A percentile compares a stretch with the other conserved stretches of the same genome.
These are phyloP conservation scores for Micrastur ruficollis DNA, from an alignment of 2,797 vertebrate species.

Conservation along the genomic window DNA sequence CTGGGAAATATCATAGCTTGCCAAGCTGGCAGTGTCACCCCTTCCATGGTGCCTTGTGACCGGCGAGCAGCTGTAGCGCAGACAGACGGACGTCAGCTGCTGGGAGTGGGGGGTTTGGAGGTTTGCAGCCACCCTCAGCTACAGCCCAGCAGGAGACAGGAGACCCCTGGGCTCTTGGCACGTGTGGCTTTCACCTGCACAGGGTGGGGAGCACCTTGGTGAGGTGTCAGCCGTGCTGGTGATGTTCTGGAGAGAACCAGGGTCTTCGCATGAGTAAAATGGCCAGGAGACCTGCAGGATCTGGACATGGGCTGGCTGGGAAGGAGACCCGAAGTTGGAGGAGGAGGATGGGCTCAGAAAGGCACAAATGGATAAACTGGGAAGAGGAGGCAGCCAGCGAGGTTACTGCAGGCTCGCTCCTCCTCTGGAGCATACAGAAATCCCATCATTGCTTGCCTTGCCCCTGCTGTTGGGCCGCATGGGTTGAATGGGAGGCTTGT, in stretches of 20 bases:
- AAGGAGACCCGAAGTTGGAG: not conserved
- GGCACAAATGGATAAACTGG: not conserved
- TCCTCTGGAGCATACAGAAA: not conserved
- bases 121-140: not conserved
- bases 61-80: rapidly evolving
- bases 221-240: not conserved
- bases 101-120: rapidly evolving
- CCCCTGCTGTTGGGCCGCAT: not conserved
- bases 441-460: not conserved
- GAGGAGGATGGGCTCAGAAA: not conserved
- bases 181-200: not conserved
- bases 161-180: not conserved
- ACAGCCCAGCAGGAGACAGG: not conserved
- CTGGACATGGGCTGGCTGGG: not conserved
- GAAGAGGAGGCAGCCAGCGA: not conserved
- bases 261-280: not conserved
- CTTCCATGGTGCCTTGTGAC: rapidly evolving
- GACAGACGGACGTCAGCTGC: rapidly evolving
- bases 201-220: not conserved
- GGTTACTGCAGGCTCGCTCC: not conserved
- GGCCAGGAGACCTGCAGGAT: not conserved
- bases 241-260: not conserved
- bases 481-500: not conserved
- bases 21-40: not conserved
- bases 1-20: not conserved